Percentiles rank a stretch among this genome's conserved stretches.
Conservation (phyloP, 2,888 invertebrate genomes). For the Drosophila pegasa region DNA sequence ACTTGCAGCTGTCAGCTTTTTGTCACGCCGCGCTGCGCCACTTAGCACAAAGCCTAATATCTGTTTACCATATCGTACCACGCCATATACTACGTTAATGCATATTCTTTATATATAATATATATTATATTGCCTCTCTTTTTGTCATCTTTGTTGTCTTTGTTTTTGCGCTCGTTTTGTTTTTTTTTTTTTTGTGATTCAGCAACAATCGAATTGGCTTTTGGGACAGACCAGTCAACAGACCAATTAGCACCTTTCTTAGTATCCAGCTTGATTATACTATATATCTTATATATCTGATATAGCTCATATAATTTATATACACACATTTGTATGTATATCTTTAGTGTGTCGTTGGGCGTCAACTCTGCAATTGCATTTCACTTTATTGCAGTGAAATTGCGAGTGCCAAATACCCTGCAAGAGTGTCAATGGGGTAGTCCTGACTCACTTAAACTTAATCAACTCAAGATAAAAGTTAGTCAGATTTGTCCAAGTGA, state of each 20-base stretch:
- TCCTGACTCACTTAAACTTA: too few species aligned
- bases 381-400: conserved; percentile 28
- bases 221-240: conserved; percentile 33
- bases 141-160: background rate
- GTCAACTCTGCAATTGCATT: conserved; percentile 28
- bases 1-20: conserved; percentile 21
- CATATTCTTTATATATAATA: background rate
- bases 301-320: background rate
- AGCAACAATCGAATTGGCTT: conserved; percentile 23
- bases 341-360: background rate
- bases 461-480: too few species aligned
- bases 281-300: background rate
- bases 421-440: background rate
- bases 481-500: too few species aligned
- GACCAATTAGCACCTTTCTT: conserved; percentile 39
- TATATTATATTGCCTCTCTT: background rate
- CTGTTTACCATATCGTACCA: background rate
- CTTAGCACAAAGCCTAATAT: background rate
- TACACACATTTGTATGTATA: background rate
- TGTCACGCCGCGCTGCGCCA: conserved; percentile 1
- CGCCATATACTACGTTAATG: background rate
- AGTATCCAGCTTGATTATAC: conserved; percentile 12
- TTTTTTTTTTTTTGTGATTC: conserved; percentile 22
- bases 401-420: conserved; percentile 18
- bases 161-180: conserved; percentile 1